Percentiles rank a stretch among this genome's conserved stretches.
Conservation (phyloP, 2,888 invertebrate species). For the Epinotia bilunana region DNA sequence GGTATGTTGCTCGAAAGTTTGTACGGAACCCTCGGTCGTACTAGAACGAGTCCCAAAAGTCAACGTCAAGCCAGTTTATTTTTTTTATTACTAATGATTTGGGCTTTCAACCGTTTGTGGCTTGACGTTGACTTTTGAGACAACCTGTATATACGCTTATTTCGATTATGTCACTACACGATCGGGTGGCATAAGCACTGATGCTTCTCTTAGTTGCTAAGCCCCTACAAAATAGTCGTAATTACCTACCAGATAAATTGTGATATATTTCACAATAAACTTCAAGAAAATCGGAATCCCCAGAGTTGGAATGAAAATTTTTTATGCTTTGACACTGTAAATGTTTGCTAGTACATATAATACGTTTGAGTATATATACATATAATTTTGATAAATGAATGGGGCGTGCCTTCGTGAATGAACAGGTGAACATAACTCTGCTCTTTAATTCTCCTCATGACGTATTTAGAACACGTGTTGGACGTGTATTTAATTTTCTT, state of each 20-base stretch:
- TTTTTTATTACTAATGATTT: no score
- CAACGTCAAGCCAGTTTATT: no score
- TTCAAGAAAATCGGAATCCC: constrained; percentile 14
- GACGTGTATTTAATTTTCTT: not conserved
- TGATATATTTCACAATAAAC: constrained; percentile 1
- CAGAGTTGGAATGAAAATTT: constrained; percentile 2
- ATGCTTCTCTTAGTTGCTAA: no score
- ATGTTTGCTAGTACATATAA: not conserved
- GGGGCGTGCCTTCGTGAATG: not conserved
- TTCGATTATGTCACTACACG: no score
- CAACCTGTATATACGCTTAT: no score
- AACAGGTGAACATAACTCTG: not conserved
- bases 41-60: no score
- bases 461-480: not conserved
- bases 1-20: no score
- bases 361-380: not conserved
- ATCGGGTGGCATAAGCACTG: no score
- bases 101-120: no score
- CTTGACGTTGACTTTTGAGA: no score
- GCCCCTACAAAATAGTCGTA: not conserved
- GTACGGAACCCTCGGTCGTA: no score
- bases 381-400: not conserved
- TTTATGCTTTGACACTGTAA: not conserved
- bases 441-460: not conserved
- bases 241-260: not conserved